A percentile compares a stretch with the other conserved stretches of the same genome.
Conservation (phyloP, 2,797 vertebrate genomes). For the Triplophysa yarkandensis region DNA sequence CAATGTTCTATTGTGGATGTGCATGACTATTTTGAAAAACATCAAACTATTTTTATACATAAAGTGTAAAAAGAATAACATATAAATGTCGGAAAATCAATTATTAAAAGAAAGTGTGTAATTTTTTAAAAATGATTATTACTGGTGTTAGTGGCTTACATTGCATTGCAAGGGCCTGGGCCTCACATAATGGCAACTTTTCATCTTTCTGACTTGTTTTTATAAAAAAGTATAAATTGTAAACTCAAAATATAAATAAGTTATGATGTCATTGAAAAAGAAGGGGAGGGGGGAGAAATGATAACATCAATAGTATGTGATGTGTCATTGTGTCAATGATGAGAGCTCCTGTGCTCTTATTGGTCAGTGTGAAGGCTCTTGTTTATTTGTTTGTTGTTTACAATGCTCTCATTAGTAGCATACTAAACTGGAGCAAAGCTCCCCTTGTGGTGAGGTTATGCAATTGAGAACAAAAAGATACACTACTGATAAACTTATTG, state of each 20-base stretch:
- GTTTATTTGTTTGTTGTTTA: slow-evolving; percentile 67
- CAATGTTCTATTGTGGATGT: not conserved
- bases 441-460: slow-evolving; percentile 58
- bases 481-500: not conserved
- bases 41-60: no score
- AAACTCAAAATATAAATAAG: not conserved
- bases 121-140: no score
- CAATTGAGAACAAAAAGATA: slow-evolving; percentile 7
- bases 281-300: not conserved
- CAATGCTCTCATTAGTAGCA: slow-evolving; percentile 71
- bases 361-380: slow-evolving; percentile 61
- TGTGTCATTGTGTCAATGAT: not conserved
- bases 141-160: no score
- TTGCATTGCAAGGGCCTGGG: no score
- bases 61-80: not conserved
- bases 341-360: slow-evolving; percentile 58
- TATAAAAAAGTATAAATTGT: not conserved
- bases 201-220: no score
- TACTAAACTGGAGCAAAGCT: slow-evolving; percentile 61
- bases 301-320: no score
- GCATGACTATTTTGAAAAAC: not conserved
- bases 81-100: not conserved
- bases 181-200: no score
- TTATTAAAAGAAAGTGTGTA: no score
- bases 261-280: not conserved